phyloP scores from a whole-genome alignment of 1,140 invertebrate genomes.

The Brachystomella parvula region DNA sequence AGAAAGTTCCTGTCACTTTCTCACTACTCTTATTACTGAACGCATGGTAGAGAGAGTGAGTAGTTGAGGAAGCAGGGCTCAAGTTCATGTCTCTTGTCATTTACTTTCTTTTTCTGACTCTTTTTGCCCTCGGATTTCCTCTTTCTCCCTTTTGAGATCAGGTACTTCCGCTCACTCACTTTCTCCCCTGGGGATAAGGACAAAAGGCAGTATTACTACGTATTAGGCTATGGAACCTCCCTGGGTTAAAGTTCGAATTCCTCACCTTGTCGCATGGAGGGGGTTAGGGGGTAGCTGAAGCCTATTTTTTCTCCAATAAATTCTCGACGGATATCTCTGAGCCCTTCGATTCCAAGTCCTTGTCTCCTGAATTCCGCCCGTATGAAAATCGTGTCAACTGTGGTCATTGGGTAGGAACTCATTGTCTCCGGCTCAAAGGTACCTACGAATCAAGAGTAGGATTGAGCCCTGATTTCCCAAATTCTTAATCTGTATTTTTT shows the following conservation, averaged over 20 bases:
- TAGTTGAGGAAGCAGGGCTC: background rate
- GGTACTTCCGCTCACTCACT: background rate
- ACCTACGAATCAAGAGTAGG: conserved; percentile 29
- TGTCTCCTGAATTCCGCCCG: conserved; percentile 36
- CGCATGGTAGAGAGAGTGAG: background rate
- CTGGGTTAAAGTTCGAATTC: background rate
- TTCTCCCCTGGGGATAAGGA: background rate
- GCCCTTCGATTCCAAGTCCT: conserved; percentile 36
- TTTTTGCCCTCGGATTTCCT: background rate
- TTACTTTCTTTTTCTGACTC: background rate
- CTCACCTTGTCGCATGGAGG: conserved; percentile 42
- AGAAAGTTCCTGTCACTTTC: background rate
- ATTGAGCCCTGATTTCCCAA: background rate
- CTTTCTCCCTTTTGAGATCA: background rate
- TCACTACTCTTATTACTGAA: background rate
- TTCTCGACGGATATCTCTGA: conserved; percentile 35
- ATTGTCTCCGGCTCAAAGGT: conserved; percentile 37
- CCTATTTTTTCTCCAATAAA: conserved; percentile 40
- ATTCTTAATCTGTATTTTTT: background rate
- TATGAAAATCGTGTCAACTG: conserved; percentile 43
- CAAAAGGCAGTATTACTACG: background rate
- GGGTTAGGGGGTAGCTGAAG: conserved; percentile 41
- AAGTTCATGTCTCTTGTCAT: background rate
- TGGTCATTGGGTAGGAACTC: conserved; percentile 39
- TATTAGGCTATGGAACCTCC: background rate